Percentiles rank a stretch among this genome's conserved stretches.
phyloP scores from a whole-genome alignment of 64 coral and sea anemone species.

The Orbicella faveolata region DNA sequence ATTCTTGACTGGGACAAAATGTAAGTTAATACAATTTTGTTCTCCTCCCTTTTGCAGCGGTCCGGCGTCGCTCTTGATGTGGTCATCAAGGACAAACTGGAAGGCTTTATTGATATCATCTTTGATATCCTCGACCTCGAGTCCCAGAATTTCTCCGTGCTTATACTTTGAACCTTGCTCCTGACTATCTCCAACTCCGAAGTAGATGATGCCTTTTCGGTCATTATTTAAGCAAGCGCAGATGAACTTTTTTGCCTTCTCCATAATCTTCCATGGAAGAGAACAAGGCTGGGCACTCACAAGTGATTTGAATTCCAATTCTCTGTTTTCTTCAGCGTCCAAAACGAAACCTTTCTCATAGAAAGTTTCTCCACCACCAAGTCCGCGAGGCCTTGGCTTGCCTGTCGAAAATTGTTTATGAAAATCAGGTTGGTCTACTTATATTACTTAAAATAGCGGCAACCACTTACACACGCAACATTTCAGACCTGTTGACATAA shows the following conservation, averaged over 20 bases:
- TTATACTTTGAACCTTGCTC: constrained; percentile 20
- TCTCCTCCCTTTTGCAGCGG: constrained; percentile 19
- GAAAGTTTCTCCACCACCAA: neutral
- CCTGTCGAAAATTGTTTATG: neutral
- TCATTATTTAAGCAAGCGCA: constrained; percentile 51
- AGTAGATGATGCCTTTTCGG: constrained; percentile 48
- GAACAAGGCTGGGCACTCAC: neutral
- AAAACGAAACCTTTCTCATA: constrained; percentile 20
- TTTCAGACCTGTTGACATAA: no score
- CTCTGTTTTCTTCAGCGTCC: constrained; percentile 40
- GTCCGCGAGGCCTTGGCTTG: constrained; percentile 19
- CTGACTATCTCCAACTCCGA: constrained; percentile 47
- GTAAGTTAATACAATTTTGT: constrained; percentile 22
- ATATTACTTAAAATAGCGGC: no score
- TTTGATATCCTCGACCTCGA: constrained; percentile 30
- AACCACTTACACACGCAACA: no score
- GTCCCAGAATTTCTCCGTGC: neutral
- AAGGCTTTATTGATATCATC: constrained; percentile 46
- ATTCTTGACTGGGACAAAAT: constrained; percentile 46
- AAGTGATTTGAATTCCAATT: constrained; percentile 55
- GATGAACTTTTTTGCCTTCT: constrained; percentile 58
- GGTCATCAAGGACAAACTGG: constrained; percentile 36
- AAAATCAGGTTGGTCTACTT: no score
- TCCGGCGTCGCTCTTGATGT: constrained; percentile 41
- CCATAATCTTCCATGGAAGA: constrained; percentile 63